Evolutionary conservation across 2,888 invertebrate genomes (phyloP), one percentile per base, ranked within the genome.

Genomic region (Ectemnius lituratus): DNA sequence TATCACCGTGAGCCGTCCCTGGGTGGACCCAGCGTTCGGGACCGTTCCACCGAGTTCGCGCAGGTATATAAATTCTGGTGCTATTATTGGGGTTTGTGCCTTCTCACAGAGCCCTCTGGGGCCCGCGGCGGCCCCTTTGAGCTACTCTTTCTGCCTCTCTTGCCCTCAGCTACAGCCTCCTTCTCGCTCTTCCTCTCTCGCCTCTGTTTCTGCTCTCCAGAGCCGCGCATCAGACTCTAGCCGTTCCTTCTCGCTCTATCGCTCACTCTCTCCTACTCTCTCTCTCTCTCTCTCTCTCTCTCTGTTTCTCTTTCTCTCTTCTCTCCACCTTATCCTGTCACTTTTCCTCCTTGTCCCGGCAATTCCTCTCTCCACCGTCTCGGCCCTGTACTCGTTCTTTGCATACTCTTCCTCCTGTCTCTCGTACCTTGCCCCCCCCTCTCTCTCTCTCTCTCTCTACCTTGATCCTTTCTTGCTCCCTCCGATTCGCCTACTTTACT

Each of bases 1-100:
- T 67, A 67, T 75, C 63, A 73, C 75, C 73, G 73, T 67, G 73
- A 83, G 84, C 79, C 84, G 83, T 83, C 83, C 83, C 83, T 83
- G 83, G 67, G 73, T 70, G 82, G 74, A 80, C 77, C 76, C 75
- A 77, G 71, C 73, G 76, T 79, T 75, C 78, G 76, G 81, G 78
- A 83, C 88, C 89, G 85, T 87, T 88, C 88, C 86, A 85, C 83
- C 85, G 83, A 86, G 83, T 86, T 86, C 88, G 87, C 88, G 88
- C 89, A 90, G 89, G 90, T 90, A 90, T 90, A 90, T 90, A 90
- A 90, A 90, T 90, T 90, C 89, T 89, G 89, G 88, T 88, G 89
- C 90, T 90, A 90, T 89, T 90, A 89, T 89, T 90, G 89, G 89
- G 89, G 89, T 88, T 89, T 88, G 81, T 87, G 87, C 87, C 86